phyloP scores from a whole-genome alignment of 2,113 vertebrate species.

The Romanogobio albipinnatus region DNA sequence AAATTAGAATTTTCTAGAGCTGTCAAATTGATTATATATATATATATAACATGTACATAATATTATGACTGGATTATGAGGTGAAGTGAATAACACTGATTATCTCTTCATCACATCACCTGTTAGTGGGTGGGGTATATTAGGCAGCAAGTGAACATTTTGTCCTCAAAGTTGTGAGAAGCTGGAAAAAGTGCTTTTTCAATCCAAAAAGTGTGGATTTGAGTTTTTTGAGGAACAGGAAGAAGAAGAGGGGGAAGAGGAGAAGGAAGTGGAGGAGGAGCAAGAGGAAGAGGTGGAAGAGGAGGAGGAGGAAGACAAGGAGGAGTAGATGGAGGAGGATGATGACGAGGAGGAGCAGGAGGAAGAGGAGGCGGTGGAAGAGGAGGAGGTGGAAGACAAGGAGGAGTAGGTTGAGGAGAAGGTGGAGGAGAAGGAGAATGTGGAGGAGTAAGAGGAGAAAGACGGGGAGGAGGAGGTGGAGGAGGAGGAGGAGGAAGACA shows the following conservation, averaged over 20 bases:
- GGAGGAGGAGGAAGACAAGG: neutral
- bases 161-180: too few species aligned
- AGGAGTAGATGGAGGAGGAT: too few species aligned
- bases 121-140: too few species aligned
- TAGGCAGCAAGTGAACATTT: too few species aligned
- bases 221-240: too few species aligned
- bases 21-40: too few species aligned
- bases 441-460: neutral
- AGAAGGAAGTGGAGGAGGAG: neutral
- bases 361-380: neutral
- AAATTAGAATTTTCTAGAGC: neutral
- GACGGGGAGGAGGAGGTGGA: neutral
- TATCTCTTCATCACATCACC: too few species aligned
- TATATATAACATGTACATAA: too few species aligned
- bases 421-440: neutral
- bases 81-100: too few species aligned
- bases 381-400: neutral
- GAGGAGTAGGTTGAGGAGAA: neutral
- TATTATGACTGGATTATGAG: too few species aligned
- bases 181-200: too few species aligned
- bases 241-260: neutral
- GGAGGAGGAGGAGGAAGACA: neutral
- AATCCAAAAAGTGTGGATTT: too few species aligned
- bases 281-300: neutral
- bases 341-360: neutral